phyloP scores from a whole-genome alignment of 1,140 invertebrate genomes.

The Orius laevigatus region DNA sequence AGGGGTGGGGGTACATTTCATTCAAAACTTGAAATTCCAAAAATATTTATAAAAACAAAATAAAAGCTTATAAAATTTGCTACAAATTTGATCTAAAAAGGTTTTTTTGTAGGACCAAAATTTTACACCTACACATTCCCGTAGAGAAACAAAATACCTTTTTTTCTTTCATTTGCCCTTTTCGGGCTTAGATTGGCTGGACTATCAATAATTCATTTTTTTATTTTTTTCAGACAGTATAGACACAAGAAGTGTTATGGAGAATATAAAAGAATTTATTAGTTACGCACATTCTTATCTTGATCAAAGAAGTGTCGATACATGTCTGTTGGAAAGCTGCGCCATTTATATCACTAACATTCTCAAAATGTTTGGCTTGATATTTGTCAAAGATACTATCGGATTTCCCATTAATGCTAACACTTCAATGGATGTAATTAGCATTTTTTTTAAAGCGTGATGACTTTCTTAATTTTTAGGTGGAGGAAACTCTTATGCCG shows the following conservation, averaged over 20 bases:
- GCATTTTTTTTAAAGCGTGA: background rate
- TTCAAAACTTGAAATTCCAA: too few species aligned
- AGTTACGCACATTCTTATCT: conserved; percentile 72
- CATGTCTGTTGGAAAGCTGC: conserved; percentile 44
- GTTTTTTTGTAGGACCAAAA: too few species aligned
- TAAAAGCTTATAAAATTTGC: too few species aligned
- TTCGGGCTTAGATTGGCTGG: too few species aligned
- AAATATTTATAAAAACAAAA: too few species aligned
- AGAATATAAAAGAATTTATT: conserved; percentile 69
- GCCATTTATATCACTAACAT: conserved; percentile 73
- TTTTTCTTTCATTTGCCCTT: too few species aligned
- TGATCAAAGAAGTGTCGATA: conserved; percentile 35
- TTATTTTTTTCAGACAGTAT: conserved; percentile 62
- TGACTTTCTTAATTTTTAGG: conserved; percentile 27
- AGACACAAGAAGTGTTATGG: conserved; percentile 74
- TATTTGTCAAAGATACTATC: conserved; percentile 51
- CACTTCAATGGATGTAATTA: conserved; percentile 35
- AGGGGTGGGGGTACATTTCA: too few species aligned
- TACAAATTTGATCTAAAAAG: too few species aligned
- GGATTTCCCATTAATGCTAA: conserved; percentile 52
- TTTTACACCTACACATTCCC: too few species aligned
- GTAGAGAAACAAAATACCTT: too few species aligned
- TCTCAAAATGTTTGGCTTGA: conserved; percentile 77
- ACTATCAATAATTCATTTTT: too few species aligned
- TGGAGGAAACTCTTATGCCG: conserved; percentile 72